Base-by-base conservation (phyloP, 2,797 vertebrate species). In the Zenarchopterus dispar region DNA sequence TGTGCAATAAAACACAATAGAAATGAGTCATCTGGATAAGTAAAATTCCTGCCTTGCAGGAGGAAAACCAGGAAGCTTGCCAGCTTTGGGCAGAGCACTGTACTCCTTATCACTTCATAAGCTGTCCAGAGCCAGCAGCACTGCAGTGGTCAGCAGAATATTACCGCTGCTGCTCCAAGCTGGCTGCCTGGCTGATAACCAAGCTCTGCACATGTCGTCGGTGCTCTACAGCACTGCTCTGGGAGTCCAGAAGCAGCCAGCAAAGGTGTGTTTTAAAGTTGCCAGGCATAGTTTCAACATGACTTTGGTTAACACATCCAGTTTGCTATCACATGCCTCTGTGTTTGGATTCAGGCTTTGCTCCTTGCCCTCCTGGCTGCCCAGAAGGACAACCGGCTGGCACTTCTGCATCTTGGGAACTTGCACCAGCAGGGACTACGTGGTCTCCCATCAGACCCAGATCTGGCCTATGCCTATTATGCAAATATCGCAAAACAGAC, bases 401-500 rank as follows among this genome's bases (percentile, higher is more conserved):
- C 93, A 1, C 91, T 92, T 16, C 76, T 95, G 43, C 92, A 77
- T 19, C 90, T 94, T 0, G 94, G 94, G 8, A 86, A 94, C 81
- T 56, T 92, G 70, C 93, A 95, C 62, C 91, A 84, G 52, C 50
- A 67, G n/a, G 94, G 93, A 23, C 83, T 87, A 18, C 77, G 78
- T 15, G 86, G 84, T 6, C 52, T 89, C 17, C 70, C 80, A 0
- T 7, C 56, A 36, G 94, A 95, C 43, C 67, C 58, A 21, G 90
- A 92, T 66, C 78, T 95, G 57, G 91, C 94, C 56, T 94, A 93
- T 56, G 93, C 87, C 16, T 95, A 95, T 70, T 95, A 95, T 68
- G 79, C 89, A 71, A 94, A 95, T 77, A 89, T 94, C 9, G 94
- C 91, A 6, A 78, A 81, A 57, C 93, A 94, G 79, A 94, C 94